Evolutionary conservation across 2,888 invertebrate species (phyloP), one percentile per base, ranked within the genome.

Genomic region (Lissocephala sabroskyi): DNA sequence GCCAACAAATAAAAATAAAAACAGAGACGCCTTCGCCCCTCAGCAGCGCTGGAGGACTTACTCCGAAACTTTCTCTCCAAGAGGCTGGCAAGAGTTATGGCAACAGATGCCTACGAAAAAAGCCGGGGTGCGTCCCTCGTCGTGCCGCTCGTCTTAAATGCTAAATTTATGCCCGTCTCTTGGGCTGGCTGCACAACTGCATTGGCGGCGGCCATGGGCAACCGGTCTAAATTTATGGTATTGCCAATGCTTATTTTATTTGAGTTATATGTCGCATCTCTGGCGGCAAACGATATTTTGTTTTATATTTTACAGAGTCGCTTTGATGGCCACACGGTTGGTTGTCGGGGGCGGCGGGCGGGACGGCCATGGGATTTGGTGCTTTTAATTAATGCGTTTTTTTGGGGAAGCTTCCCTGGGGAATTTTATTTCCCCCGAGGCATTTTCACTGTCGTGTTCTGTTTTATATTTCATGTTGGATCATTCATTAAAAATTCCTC

Each of bases 81-180:
- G n/a, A n/a, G n/a, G n/a, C 59, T 51, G 53, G 51, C 53, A 67
- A 78, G 73, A 73, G 61, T 76, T 78, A 73, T 79, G 74, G 77
- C 70, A 73, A 57, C 73, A 73, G 73, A 73, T 78, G 71, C 23
- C 23, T 23, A 3, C 23, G 7, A 23, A 33, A 30, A 30, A 30
- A 33, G 16, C 13, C 14, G 23, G 23, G 7, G 23, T 23, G 7
- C 23, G 4, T 23, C 4, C 23, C 23, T 23, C 23, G 3, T 5
- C 7, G 4, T 23, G 7, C n/a, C n/a, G n/a, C n/a, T n/a, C n/a
- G 11, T 32, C 30, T 32, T 14, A 41, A 64, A 68, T 64, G 65
- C 60, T 43, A 52, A 70, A 70, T 70, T 77, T 70, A 70, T 70
- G 70, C 58, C 66, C 60, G 62, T 74, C 49, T 59, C 39, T 39